Evolutionary conservation across 1,140 invertebrate species (phyloP).

Genomic region (Elymnias hypermnestra): DNA sequence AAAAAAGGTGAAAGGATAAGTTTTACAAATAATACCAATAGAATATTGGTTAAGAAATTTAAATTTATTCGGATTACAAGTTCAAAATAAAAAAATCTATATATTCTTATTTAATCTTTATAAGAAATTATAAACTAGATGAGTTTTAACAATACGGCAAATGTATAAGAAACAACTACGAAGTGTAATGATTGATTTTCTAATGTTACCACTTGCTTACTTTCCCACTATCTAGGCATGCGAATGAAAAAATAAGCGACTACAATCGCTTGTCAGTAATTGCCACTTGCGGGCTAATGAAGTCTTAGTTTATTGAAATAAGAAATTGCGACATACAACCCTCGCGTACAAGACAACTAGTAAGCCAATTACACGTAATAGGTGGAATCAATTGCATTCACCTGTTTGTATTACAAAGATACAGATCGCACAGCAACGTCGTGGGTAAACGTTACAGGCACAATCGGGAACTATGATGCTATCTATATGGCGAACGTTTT

Average conservation of each 20-base stretch:
- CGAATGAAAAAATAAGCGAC: constrained; percentile 30
- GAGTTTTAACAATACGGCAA: neutral
- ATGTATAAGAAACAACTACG: neutral
- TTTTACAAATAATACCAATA: no score
- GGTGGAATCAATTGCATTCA: constrained; percentile 40
- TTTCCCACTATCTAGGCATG: constrained; percentile 44
- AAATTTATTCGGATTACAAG: no score
- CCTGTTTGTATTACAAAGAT: constrained; percentile 33
- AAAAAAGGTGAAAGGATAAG: no score
- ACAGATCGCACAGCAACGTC: constrained; percentile 22
- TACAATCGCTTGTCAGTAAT: constrained; percentile 40
- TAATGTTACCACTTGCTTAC: constrained; percentile 39
- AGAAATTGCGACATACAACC: constrained; percentile 57
- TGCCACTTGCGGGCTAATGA: constrained; percentile 45
- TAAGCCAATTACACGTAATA: constrained; percentile 49
- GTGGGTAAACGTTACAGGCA: constrained; percentile 17
- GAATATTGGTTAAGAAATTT: no score
- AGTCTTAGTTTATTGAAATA: constrained; percentile 60
- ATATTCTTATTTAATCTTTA: no score
- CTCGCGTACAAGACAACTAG: constrained; percentile 32
- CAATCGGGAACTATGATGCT: constrained; percentile 30
- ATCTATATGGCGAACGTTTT: constrained; percentile 30
- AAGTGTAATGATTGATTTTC: constrained; percentile 42
- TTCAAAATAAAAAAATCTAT: no score
- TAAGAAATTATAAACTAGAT: no score